Evolutionary conservation across 2,113 vertebrate genomes (phyloP).

Genomic region (Microcebus murinus): DNA sequence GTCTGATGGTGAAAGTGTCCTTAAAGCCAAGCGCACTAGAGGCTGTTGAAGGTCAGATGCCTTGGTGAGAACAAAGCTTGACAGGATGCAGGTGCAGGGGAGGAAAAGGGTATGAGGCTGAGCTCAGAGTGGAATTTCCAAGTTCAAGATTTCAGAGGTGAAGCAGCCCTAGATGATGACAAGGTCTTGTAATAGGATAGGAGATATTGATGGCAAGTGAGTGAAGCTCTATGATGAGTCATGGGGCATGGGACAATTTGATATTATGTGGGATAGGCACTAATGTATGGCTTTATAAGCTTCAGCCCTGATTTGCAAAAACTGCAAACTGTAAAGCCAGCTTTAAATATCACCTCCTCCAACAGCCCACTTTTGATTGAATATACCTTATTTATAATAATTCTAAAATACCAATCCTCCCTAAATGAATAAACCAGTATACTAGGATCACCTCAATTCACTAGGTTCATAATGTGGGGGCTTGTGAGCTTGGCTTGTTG

Average conservation of each 20-base stretch:
- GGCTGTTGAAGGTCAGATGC: neutral
- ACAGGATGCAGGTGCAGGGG: neutral
- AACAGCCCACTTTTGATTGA: neutral
- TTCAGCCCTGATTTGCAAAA: neutral
- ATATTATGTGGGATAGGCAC: neutral
- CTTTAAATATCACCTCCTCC: neutral
- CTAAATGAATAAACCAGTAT: neutral
- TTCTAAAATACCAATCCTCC: neutral
- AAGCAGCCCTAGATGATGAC: conserved; percentile 7
- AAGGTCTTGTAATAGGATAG: conserved; percentile 65
- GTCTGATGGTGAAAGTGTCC: neutral
- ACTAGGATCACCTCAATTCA: neutral
- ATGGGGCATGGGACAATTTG: neutral
- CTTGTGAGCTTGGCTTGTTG: neutral
- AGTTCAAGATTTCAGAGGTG: conserved; percentile 50
- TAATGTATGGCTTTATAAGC: neutral
- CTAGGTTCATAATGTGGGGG: neutral
- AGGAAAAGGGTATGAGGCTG: neutral
- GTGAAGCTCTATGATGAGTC: conserved; percentile 16
- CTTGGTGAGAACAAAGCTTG: neutral
- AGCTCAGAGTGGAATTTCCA: conserved; percentile 64
- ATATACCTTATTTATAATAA: neutral
- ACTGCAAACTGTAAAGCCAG: neutral
- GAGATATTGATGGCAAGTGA: conserved; percentile 43
- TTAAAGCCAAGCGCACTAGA: neutral